phyloP scores from a whole-genome alignment of 2,113 vertebrate genomes.

The Cyanoramphus novaezelandiae region DNA sequence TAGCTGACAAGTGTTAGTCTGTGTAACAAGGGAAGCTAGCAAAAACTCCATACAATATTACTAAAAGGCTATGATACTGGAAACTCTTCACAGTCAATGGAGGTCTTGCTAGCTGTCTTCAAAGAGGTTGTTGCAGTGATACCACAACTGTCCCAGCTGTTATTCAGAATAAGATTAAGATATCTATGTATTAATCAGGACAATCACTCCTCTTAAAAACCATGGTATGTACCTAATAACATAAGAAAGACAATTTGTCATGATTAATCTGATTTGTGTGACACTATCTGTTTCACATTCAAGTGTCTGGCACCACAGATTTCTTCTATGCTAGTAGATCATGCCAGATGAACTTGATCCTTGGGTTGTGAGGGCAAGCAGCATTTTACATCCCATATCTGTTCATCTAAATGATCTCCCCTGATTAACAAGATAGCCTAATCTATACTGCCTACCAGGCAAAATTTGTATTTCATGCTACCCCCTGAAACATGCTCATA shows the following conservation, averaged over 20 bases:
- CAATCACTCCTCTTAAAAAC: background rate
- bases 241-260: background rate
- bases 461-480: background rate
- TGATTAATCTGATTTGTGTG: background rate
- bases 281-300: background rate
- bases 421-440: background rate
- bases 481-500: background rate
- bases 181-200: background rate
- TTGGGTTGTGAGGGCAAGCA: background rate
- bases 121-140: background rate
- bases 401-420: background rate
- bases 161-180: background rate
- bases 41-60: background rate
- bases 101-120: background rate
- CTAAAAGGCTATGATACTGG: background rate
- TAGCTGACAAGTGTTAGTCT: background rate
- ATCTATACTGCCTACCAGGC: background rate
- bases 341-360: background rate
- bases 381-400: background rate
- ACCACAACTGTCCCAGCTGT: background rate
- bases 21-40: background rate
- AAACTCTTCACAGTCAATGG: background rate
- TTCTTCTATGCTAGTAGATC: background rate
- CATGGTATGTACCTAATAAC: background rate
- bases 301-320: background rate